Percentiles rank a stretch among this genome's conserved stretches.
Evolutionary conservation across 2,113 vertebrate genomes (phyloP).

Genomic region (Salvator merianae): DNA sequence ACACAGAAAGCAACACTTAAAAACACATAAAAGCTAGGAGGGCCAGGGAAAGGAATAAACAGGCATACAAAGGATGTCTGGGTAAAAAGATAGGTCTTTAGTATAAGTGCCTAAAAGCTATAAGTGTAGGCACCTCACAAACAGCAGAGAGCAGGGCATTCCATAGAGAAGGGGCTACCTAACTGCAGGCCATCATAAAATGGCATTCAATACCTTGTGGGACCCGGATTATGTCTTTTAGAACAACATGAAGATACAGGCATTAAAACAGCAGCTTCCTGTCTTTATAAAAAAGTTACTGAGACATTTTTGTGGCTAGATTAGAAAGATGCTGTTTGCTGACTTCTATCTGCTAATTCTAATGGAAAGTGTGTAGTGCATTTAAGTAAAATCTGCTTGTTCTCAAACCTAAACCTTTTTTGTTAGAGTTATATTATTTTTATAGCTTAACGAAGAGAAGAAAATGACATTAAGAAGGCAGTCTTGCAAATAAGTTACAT

Average conservation of each 20-base stretch:
- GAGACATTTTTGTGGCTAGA: conserved; percentile 72
- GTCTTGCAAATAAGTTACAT: neutral
- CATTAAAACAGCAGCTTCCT: conserved; percentile 51
- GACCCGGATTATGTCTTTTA: no score
- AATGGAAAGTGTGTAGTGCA: neutral
- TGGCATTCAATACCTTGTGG: no score
- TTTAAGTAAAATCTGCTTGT: neutral
- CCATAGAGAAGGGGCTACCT: no score
- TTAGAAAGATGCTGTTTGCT: neutral
- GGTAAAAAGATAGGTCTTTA: no score
- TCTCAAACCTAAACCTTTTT: neutral
- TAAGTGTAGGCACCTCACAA: no score
- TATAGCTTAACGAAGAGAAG: neutral
- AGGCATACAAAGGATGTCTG: no score
- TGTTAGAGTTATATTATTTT: neutral
- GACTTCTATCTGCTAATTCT: neutral
- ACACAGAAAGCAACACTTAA: no score
- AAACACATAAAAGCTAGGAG: no score
- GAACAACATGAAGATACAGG: conserved; percentile 49
- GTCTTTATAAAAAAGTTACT: conserved; percentile 60
- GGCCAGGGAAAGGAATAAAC: no score
- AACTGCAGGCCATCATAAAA: no score
- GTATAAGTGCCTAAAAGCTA: no score
- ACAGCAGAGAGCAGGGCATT: no score
- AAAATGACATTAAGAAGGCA: neutral